Evolutionary conservation across 2,888 invertebrate genomes (phyloP), one percentile per base, ranked within the genome.

Genomic region (Eupithecia pulchellata): DNA sequence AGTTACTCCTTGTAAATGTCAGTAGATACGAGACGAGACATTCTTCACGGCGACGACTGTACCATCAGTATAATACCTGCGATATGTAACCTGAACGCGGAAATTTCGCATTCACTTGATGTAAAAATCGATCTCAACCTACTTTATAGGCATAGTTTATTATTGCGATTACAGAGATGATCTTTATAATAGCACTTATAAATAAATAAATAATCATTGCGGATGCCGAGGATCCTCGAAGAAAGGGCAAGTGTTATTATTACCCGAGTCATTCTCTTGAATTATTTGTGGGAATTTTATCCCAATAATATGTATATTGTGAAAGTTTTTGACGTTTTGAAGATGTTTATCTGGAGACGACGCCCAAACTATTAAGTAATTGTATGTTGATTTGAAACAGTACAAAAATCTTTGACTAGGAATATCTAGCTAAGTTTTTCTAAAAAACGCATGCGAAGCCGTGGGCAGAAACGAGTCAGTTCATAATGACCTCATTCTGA

Each of bases 51-150:
- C 67, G 72, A 42, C 67, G 69, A 17, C 36, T 68, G 67, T 65
- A 71, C 74, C 72, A 71, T 66, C n/a, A n/a, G n/a, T n/a, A n/a
- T n/a, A n/a, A n/a, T n/a, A 34, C 39, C 30, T 62, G 36, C 52
- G 81, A 80, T 80, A 32, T 6, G 47, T 81, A 74, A 77, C 64
- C n/a, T 73, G 78, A 75, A 75, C 77, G 75, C 78, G 79, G 81
- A 79, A 78, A 75, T 77, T 36, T 77, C 74, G 64, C 64, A 75
- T 77, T 73, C 75, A 79, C 78, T 73, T 79, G 79, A 77, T 78
- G 78, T 82, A 82, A 83, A 84, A 84, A 83, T 78, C 78, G 81
- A 83, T 80, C 78, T 79, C 82, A 83, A 82, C 80, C 82, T 52
- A 80, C 79, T 67, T 79, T 78, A 84, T 79, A 78, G 81, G 82